Conservation (phyloP, 2,113 vertebrate species). For the Sinocyclocheilus anshuiensis region DNA sequence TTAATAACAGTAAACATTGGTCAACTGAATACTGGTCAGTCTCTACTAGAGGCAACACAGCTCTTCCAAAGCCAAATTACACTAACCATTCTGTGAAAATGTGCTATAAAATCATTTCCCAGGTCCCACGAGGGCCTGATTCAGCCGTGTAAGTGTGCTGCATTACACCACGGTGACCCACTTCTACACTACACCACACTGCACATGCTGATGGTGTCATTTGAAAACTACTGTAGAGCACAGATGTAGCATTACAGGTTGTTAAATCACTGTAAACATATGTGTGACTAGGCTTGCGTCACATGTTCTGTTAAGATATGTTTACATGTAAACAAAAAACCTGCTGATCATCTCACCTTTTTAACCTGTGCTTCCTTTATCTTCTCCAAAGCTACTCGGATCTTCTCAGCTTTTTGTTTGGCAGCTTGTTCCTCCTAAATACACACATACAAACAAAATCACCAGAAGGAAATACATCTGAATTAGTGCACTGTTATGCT, state of each 20-base stretch:
- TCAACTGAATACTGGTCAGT: background rate
- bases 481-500: background rate
- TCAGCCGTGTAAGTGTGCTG: slow-evolving; percentile 34
- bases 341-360: slow-evolving; percentile 74
- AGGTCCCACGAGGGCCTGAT: background rate
- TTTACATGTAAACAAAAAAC: too few species aligned
- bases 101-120: slow-evolving; percentile 30
- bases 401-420: slow-evolving; percentile 89
- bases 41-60: background rate
- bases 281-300: background rate
- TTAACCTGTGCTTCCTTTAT: slow-evolving; percentile 92
- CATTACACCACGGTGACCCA: slow-evolving; percentile 33
- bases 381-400: slow-evolving; percentile 86
- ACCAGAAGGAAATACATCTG: background rate
- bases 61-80: background rate
- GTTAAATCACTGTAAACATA: background rate
- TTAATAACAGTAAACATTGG: too few species aligned
- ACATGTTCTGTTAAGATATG: background rate
- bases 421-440: slow-evolving; percentile 87
- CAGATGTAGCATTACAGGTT: background rate
- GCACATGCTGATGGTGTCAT: slow-evolving; percentile 10
- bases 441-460: slow-evolving; percentile 59
- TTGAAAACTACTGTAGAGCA: background rate
- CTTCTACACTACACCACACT: slow-evolving; percentile 32
- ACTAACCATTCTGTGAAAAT: background rate